Conservation (phyloP, 1,140 invertebrate genomes). For the Coenobita brevimanus region DNA sequence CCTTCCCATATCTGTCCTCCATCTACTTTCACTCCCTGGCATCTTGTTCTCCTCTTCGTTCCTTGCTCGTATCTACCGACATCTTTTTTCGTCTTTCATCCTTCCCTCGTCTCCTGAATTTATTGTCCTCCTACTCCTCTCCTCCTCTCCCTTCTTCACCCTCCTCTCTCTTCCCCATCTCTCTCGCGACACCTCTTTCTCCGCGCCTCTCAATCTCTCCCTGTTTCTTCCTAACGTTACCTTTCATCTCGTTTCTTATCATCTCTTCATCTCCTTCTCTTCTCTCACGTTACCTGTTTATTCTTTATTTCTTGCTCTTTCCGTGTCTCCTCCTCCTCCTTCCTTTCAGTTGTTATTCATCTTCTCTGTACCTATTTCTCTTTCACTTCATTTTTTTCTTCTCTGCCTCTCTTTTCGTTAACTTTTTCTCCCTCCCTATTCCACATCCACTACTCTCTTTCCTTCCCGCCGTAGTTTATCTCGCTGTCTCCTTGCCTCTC, state of each 20-base stretch:
- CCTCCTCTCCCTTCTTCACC: background rate
- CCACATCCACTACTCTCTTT: background rate
- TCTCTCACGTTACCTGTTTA: background rate
- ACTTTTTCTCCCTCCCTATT: background rate
- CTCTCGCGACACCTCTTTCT: background rate
- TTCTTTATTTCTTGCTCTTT: background rate
- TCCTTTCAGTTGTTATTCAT: background rate
- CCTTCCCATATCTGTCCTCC: too few relatives aligned
- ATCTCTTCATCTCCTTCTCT: background rate
- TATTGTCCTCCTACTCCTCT: background rate
- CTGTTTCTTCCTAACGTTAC: constrained; percentile 11
- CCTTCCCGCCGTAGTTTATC: background rate
- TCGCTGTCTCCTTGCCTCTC: too few relatives aligned
- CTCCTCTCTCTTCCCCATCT: background rate
- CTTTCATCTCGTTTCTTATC: too few relatives aligned
- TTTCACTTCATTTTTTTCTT: background rate
- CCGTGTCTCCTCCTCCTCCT: background rate
- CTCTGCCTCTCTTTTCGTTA: background rate
- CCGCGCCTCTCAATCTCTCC: background rate
- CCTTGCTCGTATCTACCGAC: too few relatives aligned
- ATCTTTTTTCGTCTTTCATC: too few relatives aligned
- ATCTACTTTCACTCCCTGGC: too few relatives aligned
- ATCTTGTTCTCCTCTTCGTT: too few relatives aligned
- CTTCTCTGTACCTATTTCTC: background rate
- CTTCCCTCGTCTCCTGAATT: too few relatives aligned